Evolutionary conservation across 37 sponge, comb jelly and placozoan genomes (phyloP), one percentile per base, ranked within the genome.

Genomic region (Bolinopsis microptera): DNA sequence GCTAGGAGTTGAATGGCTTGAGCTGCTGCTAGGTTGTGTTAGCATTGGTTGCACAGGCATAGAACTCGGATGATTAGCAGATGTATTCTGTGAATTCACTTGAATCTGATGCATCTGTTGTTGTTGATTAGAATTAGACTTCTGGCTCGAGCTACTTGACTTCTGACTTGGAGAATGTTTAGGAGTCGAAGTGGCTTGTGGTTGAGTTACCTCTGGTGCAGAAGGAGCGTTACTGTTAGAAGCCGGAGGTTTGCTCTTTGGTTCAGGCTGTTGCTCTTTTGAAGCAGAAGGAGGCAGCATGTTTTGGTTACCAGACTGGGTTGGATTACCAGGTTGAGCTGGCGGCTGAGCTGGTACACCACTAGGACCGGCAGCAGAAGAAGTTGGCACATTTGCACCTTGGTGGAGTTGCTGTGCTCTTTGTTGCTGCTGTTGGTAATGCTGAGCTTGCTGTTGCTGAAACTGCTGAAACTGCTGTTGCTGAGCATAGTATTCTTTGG

Each of bases 401-500:
- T 77, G 33, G 21, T 77, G 35, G 2, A 77, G 27, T 18, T 77
- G 80, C 1, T 77, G 80, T 5, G 80, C 80, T 35, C 80, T 31
- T 36, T 86, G 90, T n/a, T 86, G 90, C 80, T 86, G 90, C 2
- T 86, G 90, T 48, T 34, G 27, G 28, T 86, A 48, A 40, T 34
- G 27, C 26, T 86, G 26, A n/a, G 9, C 9, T 26, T 86, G 90
- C 18, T 86, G 90, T 38, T 86, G 90, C 30, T 86, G 61, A 3
- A 41, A 24, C 30, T 86, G 41, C n/a, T 39, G 48, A 8, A 28
- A 23, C 21, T 39, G 61, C 3, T 86, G 90, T 39, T 86, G 90
- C 18, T 86, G 90, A 41, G 90, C 90, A 25, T 86, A 86, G 61
- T 41, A 86, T 27, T 86, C 90, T 48, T 86, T 40, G 5, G 90